Percentiles rank a stretch among this genome's conserved stretches.
These are phyloP conservation scores for Drosophila varians DNA, from an alignment of 1,140 invertebrate species.

Conservation along the genomic window DNA sequence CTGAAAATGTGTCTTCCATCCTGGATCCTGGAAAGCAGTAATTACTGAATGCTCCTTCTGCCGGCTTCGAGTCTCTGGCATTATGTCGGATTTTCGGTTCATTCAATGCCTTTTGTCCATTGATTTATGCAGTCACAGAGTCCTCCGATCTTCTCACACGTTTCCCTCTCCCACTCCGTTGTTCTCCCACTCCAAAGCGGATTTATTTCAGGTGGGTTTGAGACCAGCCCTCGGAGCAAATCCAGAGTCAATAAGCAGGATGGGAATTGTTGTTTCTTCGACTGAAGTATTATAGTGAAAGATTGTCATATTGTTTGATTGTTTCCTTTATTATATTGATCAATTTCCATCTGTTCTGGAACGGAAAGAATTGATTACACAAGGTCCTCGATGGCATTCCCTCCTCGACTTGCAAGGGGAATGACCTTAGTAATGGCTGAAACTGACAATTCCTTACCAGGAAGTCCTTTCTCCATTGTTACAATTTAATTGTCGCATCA, in stretches of 20 bases:
- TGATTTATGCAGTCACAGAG: conserved; percentile 71
- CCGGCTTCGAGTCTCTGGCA: conserved; percentile 22
- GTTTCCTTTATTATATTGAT: conserved; percentile 31
- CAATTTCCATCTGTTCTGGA: conserved; percentile 34
- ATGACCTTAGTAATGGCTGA: conserved; percentile 21
- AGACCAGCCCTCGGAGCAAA: conserved; percentile 37
- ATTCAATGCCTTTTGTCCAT: conserved; percentile 67
- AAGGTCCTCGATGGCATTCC: conserved; percentile 4
- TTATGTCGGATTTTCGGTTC: conserved; percentile 61
- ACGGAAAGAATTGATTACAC: conserved; percentile 41
- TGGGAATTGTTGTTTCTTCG: conserved; percentile 27
- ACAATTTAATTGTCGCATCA: conserved; percentile 9
- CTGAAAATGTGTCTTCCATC: conserved; percentile 54
- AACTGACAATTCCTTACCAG: conserved; percentile 30
- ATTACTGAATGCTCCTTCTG: conserved; percentile 45
- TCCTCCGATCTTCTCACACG: conserved; percentile 18
- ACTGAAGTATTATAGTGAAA: conserved; percentile 49
- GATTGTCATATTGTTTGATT: conserved; percentile 69
- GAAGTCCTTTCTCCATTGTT: conserved; percentile 36
- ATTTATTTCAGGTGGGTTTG: conserved; percentile 71
- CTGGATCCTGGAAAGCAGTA: conserved; percentile 30
- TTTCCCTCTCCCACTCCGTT: conserved; percentile 2
- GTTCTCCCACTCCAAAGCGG: conserved; percentile 51
- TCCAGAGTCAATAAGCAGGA: conserved; percentile 44
- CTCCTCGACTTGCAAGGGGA: conserved; percentile 5